Evolutionary conservation across 2,113 vertebrate genomes (phyloP).

Genomic region (Thunnus maccoyii): DNA sequence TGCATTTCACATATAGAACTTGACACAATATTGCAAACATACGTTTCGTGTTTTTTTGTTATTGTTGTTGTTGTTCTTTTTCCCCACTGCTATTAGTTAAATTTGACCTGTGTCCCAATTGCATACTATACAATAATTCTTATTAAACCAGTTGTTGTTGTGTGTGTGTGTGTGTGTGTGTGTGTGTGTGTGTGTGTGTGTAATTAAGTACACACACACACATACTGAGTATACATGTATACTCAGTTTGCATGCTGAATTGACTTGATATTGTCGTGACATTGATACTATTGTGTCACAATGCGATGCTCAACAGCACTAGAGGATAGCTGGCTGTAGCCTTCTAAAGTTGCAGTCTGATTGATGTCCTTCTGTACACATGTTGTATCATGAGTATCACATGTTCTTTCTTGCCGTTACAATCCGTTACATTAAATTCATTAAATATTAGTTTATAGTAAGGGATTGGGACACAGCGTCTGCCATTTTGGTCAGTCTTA

Average conservation of each 20-base stretch:
- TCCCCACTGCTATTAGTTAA: slow-evolving; percentile 66
- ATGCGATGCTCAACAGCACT: neutral
- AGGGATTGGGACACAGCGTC: slow-evolving; percentile 73
- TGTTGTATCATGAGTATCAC: slow-evolving; percentile 13
- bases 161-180: no score
- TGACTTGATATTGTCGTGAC: neutral
- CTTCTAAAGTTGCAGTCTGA: slow-evolving; percentile 26
- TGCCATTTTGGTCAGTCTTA: slow-evolving; percentile 75
- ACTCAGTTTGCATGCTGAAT: neutral
- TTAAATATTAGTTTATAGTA: slow-evolving; percentile 1
- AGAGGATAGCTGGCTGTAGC: neutral
- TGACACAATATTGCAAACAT: slow-evolving; percentile 30
- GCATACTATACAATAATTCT: slow-evolving; percentile 24
- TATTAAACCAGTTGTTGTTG: no score
- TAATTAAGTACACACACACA: neutral
- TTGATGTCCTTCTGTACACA: slow-evolving; percentile 21
- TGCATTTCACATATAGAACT: slow-evolving; percentile 34
- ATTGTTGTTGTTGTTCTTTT: slow-evolving; percentile 29
- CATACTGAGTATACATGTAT: neutral
- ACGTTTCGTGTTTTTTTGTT: slow-evolving; percentile 44
- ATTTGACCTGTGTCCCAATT: slow-evolving; percentile 71
- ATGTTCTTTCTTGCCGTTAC: slow-evolving; percentile 16
- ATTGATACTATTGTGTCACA: neutral
- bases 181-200: no score
- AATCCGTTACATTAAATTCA: neutral